Conservation (phyloP, 35 echinoderm and acorn worm genomes). For the Amphiura filiformis region DNA sequence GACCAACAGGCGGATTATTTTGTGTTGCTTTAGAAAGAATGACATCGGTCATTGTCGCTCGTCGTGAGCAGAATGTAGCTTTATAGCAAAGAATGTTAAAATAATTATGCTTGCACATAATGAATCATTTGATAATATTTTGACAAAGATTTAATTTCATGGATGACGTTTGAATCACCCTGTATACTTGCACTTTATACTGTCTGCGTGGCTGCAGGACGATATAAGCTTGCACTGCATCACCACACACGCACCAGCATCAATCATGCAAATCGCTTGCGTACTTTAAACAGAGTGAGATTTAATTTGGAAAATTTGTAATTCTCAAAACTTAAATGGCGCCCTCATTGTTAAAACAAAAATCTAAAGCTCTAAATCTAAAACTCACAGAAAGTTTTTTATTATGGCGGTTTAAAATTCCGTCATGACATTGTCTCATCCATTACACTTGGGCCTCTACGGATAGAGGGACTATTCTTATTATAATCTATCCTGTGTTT, state of each 20-base stretch:
- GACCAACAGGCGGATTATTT: no score
- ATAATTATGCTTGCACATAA: no score
- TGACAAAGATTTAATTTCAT: no score
- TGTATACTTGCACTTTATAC: not conserved
- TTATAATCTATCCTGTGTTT: no score
- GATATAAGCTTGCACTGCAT: not conserved
- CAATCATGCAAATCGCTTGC: not conserved
- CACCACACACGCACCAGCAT: not conserved
- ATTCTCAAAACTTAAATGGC: not conserved
- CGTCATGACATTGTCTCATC: not conserved
- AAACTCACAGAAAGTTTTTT: not conserved
- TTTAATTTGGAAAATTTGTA: not conserved
- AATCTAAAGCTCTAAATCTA: not conserved
- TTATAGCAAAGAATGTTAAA: no score
- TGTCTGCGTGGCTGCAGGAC: not conserved
- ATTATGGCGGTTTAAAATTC: not conserved
- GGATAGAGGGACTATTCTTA: no score
- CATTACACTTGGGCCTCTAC: no score
- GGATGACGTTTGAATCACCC: not conserved
- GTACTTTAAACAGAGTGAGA: not conserved
- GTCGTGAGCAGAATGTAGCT: no score
- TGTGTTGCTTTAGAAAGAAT: no score
- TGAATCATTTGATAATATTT: no score
- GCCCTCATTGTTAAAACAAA: not conserved
- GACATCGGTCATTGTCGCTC: no score